These are phyloP conservation scores for Poliocrania exsul DNA, from an alignment of 2,797 vertebrate species.

Conservation along the genomic window DNA sequence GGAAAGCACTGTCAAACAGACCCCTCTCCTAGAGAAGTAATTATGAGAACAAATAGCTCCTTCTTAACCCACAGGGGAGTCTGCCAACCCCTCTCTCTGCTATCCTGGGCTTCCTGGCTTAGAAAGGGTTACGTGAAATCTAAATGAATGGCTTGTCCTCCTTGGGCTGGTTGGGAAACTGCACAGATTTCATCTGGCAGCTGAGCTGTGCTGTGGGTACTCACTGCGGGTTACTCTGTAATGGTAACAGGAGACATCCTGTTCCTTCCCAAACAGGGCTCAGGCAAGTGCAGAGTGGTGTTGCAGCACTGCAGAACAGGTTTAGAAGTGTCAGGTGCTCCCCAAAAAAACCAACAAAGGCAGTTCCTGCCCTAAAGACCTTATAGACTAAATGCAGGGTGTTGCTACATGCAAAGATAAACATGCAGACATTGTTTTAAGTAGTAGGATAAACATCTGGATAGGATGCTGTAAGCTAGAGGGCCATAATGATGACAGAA, in stretches of 20 bases:
- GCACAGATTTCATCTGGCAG: conserved; percentile 17
- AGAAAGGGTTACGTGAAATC: conserved; percentile 46
- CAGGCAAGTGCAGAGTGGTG: background rate
- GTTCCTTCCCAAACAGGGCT: background rate
- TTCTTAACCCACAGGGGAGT: conserved; percentile 45
- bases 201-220: background rate
- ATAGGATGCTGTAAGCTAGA: background rate
- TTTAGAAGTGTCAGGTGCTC: background rate
- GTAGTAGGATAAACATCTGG: background rate
- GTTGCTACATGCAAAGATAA: background rate
- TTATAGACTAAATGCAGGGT: background rate
- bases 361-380: background rate
- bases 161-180: background rate
- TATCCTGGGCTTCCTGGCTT: conserved; percentile 35
- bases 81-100: conserved; percentile 35
- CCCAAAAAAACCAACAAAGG: background rate
- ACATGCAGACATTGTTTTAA: rapidly evolving
- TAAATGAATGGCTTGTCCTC: conserved; percentile 43
- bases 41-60: conserved; percentile 63
- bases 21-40: conserved; percentile 58
- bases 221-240: background rate
- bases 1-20: conserved; percentile 58
- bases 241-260: background rate
- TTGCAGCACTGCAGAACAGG: background rate
- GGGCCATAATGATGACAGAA: rapidly evolving